Evolutionary conservation across 2,888 invertebrate species (phyloP).

Genomic region (Busseola fusca): DNA sequence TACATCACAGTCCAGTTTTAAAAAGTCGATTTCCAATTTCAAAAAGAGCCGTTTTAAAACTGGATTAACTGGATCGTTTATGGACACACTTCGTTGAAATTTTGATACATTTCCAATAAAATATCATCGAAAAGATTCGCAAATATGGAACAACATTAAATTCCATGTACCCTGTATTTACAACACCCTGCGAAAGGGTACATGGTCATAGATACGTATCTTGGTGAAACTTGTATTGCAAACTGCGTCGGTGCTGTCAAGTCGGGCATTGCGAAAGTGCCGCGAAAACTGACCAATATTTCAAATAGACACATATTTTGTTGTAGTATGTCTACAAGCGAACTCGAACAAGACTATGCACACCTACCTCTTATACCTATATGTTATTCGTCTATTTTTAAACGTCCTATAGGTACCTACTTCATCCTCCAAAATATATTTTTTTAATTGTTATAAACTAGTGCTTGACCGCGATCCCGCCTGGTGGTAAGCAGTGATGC

Average conservation of each 20-base stretch:
- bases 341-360: not conserved
- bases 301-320: not conserved
- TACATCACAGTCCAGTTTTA: not conserved
- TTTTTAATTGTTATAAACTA: no score
- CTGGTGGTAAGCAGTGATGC: no score
- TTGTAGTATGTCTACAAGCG: not conserved
- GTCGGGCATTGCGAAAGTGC: constrained; percentile 16
- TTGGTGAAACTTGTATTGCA: constrained; percentile 26
- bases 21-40: not conserved
- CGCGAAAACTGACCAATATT: not conserved
- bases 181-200: constrained; percentile 20
- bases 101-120: constrained; percentile 21
- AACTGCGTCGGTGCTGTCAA: constrained; percentile 15
- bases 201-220: constrained; percentile 28
- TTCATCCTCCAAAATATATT: no score
- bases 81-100: not conserved
- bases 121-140: constrained; percentile 5
- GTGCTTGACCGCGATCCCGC: no score
- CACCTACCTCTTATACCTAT: no score
- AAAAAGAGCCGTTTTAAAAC: not conserved
- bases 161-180: constrained; percentile 16
- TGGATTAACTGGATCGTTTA: not conserved
- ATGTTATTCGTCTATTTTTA: not conserved
- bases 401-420: no score
- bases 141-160: constrained; percentile 9